A percentile compares a stretch with the other conserved stretches of the same genome.
Evolutionary conservation across 1,140 invertebrate genomes (phyloP).

Genomic region (Aphelenchoides fujianensis): DNA sequence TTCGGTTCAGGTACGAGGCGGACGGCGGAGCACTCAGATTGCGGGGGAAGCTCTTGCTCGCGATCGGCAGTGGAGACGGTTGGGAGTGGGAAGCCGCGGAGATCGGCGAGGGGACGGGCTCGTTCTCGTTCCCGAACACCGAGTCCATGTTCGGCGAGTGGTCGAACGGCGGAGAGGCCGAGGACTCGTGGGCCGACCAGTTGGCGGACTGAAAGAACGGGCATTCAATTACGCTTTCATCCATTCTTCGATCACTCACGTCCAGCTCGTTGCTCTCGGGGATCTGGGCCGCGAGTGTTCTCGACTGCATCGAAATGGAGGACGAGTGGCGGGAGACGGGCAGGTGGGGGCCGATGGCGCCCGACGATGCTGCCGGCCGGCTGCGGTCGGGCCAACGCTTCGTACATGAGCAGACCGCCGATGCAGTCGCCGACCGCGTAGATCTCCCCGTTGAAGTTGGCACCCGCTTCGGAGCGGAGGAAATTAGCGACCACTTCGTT

Average conservation of each 20-base stretch:
- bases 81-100: background rate
- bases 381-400: slow-evolving; percentile 41
- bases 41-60: slow-evolving; percentile 10
- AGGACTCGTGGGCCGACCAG: slow-evolving; percentile 3
- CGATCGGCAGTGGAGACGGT: background rate
- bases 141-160: background rate
- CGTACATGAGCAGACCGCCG: slow-evolving; percentile 59
- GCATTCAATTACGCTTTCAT: background rate
- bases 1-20: slow-evolving; percentile 31
- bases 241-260: background rate
- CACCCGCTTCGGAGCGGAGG: slow-evolving; percentile 39
- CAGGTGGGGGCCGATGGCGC: slow-evolving; percentile 7
- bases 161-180: slow-evolving; percentile 15
- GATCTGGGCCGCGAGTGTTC: slow-evolving; percentile 25
- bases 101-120: background rate
- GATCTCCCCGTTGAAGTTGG: slow-evolving; percentile 49
- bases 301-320: slow-evolving; percentile 38
- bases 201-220: slow-evolving; percentile 3
- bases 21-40: slow-evolving; percentile 50
- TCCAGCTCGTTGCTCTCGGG: slow-evolving; percentile 20
- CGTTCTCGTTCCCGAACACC: background rate
- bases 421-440: slow-evolving; percentile 57
- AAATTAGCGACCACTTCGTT: slow-evolving; percentile 52
- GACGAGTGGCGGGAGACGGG: slow-evolving; percentile 39
- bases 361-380: background rate